These are phyloP conservation scores for Digitonthophagus gazella DNA, from an alignment of 2,888 invertebrate species.

Conservation along the genomic window DNA sequence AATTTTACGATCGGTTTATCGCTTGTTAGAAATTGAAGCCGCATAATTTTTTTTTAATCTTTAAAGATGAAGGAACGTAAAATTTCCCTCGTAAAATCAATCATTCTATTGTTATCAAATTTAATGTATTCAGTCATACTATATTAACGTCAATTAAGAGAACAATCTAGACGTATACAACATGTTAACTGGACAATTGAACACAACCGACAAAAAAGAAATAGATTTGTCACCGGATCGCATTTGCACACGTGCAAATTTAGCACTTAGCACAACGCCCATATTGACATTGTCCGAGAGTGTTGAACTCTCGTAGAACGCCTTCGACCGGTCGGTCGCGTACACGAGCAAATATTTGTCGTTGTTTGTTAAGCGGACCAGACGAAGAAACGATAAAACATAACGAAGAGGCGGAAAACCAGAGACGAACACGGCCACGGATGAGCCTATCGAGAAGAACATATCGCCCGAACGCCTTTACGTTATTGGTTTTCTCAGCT, in stretches of 20 bases:
- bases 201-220: neutral
- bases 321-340: neutral
- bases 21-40: neutral
- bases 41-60: neutral
- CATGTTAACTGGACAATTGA: too few species aligned
- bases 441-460: neutral
- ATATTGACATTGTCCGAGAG: neutral
- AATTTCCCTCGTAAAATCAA: too few species aligned
- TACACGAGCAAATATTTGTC: neutral
- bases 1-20: neutral
- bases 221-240: neutral
- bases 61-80: too few species aligned
- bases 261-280: neutral
- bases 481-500: neutral
- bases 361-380: neutral
- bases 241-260: neutral
- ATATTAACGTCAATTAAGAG: too few species aligned
- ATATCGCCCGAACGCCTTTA: neutral
- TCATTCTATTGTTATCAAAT: too few species aligned
- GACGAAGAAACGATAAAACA: neutral
- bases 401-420: neutral
- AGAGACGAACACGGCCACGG: too few species aligned
- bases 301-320: neutral
- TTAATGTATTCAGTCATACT: too few species aligned
- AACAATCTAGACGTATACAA: neutral